Conservation (phyloP, 1,140 invertebrate genomes). For the Papilio polytes region DNA sequence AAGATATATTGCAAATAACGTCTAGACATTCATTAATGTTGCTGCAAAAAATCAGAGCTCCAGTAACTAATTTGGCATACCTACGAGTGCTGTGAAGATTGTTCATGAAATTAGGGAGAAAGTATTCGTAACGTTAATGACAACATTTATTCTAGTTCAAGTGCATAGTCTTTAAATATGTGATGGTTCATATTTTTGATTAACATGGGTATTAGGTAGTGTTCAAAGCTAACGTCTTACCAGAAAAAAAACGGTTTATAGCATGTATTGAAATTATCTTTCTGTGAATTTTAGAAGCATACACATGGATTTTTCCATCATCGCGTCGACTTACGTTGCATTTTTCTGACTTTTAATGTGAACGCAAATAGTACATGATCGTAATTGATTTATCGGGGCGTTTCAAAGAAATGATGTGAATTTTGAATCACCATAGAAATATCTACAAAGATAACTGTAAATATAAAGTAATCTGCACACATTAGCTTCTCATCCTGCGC, state of each 20-base stretch:
- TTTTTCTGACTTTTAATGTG: background rate
- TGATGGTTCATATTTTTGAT: no score
- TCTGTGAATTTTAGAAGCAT: background rate
- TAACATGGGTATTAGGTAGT: no score
- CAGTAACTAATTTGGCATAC: no score
- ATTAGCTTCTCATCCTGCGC: background rate
- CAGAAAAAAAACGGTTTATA: no score
- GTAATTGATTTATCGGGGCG: background rate
- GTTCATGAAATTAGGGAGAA: no score
- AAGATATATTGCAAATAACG: background rate
- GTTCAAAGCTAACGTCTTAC: no score
- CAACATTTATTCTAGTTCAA: no score
- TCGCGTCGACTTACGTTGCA: background rate
- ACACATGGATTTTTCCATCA: background rate
- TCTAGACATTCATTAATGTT: background rate
- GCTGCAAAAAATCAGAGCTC: background rate
- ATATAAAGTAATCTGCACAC: background rate
- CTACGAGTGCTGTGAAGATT: no score
- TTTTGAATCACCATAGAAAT: background rate
- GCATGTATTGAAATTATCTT: background rate
- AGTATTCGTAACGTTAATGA: no score
- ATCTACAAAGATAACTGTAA: background rate
- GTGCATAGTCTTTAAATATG: no score
- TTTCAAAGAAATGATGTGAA: background rate
- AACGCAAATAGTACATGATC: background rate